A percentile compares a stretch with the other conserved stretches of the same genome.
phyloP scores from a whole-genome alignment of 1,140 invertebrate species.

The Schmidtea mediterranea region DNA sequence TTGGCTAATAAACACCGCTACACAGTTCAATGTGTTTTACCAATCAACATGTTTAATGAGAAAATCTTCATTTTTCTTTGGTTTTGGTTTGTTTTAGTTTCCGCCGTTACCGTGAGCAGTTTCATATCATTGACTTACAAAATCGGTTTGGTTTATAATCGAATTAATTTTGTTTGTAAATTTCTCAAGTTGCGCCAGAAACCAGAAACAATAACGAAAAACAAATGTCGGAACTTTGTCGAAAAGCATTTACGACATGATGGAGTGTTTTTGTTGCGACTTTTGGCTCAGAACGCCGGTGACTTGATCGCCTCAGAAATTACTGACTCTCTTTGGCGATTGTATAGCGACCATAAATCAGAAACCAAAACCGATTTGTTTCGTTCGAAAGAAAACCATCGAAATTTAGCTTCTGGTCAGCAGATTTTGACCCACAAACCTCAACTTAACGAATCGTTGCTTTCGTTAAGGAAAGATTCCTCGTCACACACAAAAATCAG shows the following conservation, averaged over 20 bases:
- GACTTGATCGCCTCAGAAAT: constrained; percentile 31
- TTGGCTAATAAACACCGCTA: constrained; percentile 19
- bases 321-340: constrained; percentile 28
- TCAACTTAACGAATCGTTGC: no score
- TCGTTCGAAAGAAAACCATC: no score
- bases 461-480: no score
- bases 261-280: constrained; percentile 29
- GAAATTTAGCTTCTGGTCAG: no score
- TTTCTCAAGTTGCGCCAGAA: constrained; percentile 24
- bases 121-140: constrained; percentile 3
- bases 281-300: constrained; percentile 31
- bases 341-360: constrained; percentile 16
- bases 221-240: constrained; percentile 23
- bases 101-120: not conserved
- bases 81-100: constrained; percentile 22
- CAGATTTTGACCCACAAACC: no score
- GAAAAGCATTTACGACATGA: constrained; percentile 30
- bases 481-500: no score
- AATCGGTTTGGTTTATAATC: constrained; percentile 8
- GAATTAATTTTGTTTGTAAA: constrained; percentile 23
- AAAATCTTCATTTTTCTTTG: constrained; percentile 30
- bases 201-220: constrained; percentile 11
- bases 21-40: constrained; percentile 30
- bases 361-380: no score
- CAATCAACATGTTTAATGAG: constrained; percentile 33